Evolutionary conservation across 1,140 invertebrate species (phyloP).

Genomic region (Drosophila athabasca): DNA sequence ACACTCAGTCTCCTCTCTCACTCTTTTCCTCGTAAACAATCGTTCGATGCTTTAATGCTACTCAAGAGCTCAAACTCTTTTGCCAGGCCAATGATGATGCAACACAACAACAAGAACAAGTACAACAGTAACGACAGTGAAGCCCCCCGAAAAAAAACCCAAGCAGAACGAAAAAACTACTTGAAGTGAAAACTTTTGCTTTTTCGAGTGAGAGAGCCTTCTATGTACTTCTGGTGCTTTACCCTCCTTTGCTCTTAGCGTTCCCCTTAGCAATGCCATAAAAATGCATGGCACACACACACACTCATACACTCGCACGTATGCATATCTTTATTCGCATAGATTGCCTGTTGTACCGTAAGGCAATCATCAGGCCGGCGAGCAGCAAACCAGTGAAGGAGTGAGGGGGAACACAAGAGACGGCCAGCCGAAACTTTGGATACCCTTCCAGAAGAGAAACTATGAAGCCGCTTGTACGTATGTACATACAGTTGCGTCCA

Average conservation of each 20-base stretch:
- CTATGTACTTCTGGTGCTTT: neutral
- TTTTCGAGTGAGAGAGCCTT: slow-evolving; percentile 52
- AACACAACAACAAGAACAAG: slow-evolving; percentile 20
- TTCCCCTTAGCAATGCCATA: slow-evolving; percentile 22
- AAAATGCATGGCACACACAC: slow-evolving; percentile 47
- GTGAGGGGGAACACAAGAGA: too few relatives aligned
- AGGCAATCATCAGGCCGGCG: slow-evolving; percentile 41
- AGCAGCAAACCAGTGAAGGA: slow-evolving; percentile 9
- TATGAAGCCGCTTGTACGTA: too few relatives aligned
- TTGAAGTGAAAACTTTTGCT: slow-evolving; percentile 71
- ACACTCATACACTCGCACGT: slow-evolving; percentile 14
- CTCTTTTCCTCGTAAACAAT: slow-evolving; percentile 47
- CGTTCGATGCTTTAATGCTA: slow-evolving; percentile 71
- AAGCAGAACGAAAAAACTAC: slow-evolving; percentile 58
- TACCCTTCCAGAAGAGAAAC: too few relatives aligned
- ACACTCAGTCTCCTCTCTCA: too few relatives aligned
- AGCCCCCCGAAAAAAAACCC: slow-evolving; percentile 29
- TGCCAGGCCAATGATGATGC: slow-evolving; percentile 59
- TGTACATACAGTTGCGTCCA: too few relatives aligned
- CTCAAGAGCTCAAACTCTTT: slow-evolving; percentile 72
- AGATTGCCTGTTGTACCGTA: slow-evolving; percentile 42
- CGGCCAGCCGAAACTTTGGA: too few relatives aligned
- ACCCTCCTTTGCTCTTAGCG: neutral
- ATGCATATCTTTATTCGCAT: slow-evolving; percentile 50
- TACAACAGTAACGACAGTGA: slow-evolving; percentile 23